Evolutionary conservation across 2,113 vertebrate species (phyloP), one percentile per base, ranked within the genome.

Genomic region (Thymallus thymallus): DNA sequence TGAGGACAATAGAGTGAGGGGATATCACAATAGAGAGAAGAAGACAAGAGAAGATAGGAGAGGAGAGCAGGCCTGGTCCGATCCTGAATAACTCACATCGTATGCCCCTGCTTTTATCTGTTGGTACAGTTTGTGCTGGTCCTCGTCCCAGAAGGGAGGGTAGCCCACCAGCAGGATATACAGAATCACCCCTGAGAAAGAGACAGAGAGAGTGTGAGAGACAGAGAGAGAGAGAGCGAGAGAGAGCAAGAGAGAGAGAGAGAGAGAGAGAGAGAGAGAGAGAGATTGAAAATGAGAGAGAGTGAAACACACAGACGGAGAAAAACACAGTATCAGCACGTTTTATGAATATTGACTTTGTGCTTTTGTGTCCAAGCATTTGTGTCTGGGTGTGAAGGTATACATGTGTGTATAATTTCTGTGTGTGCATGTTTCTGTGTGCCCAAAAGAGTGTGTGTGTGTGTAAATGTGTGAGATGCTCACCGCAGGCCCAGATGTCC

Each of bases 401-500:
- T 46, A 23, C 5, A 9, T 32, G 55, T 26, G 41, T 72, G 2
- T 74, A 73, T 32, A 5, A 51, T 51, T 18, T 51, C 14, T 51
- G 55, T 76, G 46, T 62, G 20, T 64, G 24, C 80, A 58, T 79
- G 13, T 60, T 58, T 76, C 41, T 55, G 4, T 79, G 26, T 71
- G 41, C 71, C 35, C 2, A 41, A 1, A 23, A 23, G 55, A 77
- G 76, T 64, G 35, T 74, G 30, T n/a, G 29, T 20, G 45, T 23
- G 23, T 46, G 46, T 75, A 41, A 32, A 10, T 65, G 65, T 71
- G 72, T 70, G 26, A 20, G 61, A 16, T 46, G 69, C 92, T 93
- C 88, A 99, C 97, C 97, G 0, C 97, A 99, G 0, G 97, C 97
- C 97, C 97, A 98, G 91, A 99, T 98, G 93, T 98, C 97, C 94